phyloP scores from a whole-genome alignment of 2,797 vertebrate species.

The Neosalanx taihuensis region DNA sequence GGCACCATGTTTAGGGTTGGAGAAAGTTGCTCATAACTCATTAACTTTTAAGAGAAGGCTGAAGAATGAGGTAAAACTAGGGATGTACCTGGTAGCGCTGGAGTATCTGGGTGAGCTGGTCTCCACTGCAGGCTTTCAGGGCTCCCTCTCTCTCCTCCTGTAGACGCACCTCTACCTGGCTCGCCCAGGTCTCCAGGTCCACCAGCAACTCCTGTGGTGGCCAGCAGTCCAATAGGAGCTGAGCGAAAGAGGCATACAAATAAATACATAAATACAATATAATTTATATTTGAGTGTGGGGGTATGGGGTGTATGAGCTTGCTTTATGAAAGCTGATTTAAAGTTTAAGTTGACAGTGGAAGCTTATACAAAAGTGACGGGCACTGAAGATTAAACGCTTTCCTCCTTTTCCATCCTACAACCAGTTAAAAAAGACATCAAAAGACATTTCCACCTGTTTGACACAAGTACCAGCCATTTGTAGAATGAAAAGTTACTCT shows the following conservation, averaged over 20 bases:
- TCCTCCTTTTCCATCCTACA: constrained; percentile 13
- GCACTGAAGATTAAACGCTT: constrained; percentile 8
- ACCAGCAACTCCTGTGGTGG: constrained; percentile 75
- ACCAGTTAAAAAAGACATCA: neutral
- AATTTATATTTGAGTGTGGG: neutral
- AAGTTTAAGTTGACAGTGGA: too few relatives aligned
- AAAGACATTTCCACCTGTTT: neutral
- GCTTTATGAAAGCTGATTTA: too few relatives aligned
- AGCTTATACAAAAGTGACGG: too few relatives aligned
- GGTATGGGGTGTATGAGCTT: neutral
- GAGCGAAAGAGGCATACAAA: neutral
- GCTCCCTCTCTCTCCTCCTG: constrained; percentile 42
- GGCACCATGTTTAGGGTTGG: neutral
- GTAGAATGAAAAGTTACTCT: constrained; percentile 31
- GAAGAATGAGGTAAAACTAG: neutral
- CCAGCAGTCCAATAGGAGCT: constrained; percentile 75
- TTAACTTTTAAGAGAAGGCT: too few relatives aligned
- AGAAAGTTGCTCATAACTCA: neutral
- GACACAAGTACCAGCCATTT: constrained; percentile 21
- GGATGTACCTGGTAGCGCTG: constrained; percentile 76
- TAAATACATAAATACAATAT: neutral
- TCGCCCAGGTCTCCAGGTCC: constrained; percentile 78
- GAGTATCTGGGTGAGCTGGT: constrained; percentile 67
- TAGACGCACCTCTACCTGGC: constrained; percentile 59
- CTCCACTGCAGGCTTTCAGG: constrained; percentile 44